A percentile compares a stretch with the other conserved stretches of the same genome.
phyloP scores from a whole-genome alignment of 37 sponge, comb jelly and placozoan genomes.

The Aplysina aerophoba region DNA sequence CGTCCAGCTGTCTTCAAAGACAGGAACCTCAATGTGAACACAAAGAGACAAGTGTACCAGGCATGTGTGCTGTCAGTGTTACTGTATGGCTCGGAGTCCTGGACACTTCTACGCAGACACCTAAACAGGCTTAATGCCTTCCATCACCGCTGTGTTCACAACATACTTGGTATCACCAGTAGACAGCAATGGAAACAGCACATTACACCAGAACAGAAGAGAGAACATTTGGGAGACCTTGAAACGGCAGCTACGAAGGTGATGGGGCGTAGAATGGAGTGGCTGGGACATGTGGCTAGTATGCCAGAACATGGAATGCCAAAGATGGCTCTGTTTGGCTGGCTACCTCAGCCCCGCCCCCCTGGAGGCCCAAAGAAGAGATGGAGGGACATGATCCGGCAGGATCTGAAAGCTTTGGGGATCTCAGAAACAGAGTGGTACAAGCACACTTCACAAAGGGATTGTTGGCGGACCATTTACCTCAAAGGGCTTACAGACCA shows the following conservation, averaged over 20 bases:
- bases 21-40: conserved; percentile 15
- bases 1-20: conserved; percentile 22
- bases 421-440: conserved; percentile 3
- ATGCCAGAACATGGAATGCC: conserved; percentile 13
- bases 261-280: conserved; percentile 15
- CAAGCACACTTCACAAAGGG: not conserved
- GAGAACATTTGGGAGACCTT: conserved; percentile 17
- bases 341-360: not conserved
- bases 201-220: conserved; percentile 23
- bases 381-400: conserved; percentile 4
- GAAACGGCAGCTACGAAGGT: not conserved
- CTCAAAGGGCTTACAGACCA: not conserved
- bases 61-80: conserved; percentile 25
- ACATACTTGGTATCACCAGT: conserved; percentile 5
- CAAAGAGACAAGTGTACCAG: conserved; percentile 28
- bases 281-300: not conserved
- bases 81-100: conserved; percentile 26
- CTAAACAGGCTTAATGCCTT: conserved; percentile 28
- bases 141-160: conserved; percentile 12
- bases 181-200: conserved; percentile 3
- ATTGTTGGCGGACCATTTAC: conserved; percentile 4
- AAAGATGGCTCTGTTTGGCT: conserved; percentile 32
- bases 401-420: not conserved
- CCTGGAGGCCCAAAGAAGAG: too few species aligned
- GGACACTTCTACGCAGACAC: conserved; percentile 11